Base-by-base conservation (phyloP, 2,113 vertebrate species). In the Coryphaenoides rupestris region DNA sequence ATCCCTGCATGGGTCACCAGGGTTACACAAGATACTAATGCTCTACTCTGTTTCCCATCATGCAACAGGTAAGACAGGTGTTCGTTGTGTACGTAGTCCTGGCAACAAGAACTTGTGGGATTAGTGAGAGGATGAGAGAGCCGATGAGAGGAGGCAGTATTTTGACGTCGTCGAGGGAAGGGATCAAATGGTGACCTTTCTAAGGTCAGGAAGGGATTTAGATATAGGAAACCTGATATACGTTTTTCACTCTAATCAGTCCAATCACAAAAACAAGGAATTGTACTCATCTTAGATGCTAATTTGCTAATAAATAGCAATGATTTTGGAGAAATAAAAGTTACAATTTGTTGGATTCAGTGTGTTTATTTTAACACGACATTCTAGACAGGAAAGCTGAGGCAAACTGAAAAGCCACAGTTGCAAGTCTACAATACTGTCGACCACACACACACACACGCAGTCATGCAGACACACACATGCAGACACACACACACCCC, bases 291-390 rank as follows among this genome's bases (percentile, higher is more conserved):
- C 10, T 33, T 2, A 33, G 28, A n/a, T n/a, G n/a, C n/a, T n/a
- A n/a, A n/a, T n/a, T n/a, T n/a, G n/a, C n/a, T n/a, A n/a, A n/a
- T n/a, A n/a, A n/a, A 24, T 65, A 65, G 21, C 1, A 19, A 10
- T 28, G 15, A n/a, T 52, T 52, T 52, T 21, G 21, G 19, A 55
- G n/a, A 52, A 55, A 12, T n/a, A 21, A 21, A 55, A 23, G 21
- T 21, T 4, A 15, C 21, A 22, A 23, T 21, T 21, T 55, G 19
- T 21, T 21, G 4, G 21, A 23, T 52, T 40, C 55, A 66, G 5
- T 53, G 60, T 24, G 21, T 74, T 76, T 74, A 63, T 75, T 78
- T 79, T 63, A 74, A 55, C 64, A 58, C 65, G 63, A 52, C 73
- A 73, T 23, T 65, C 50, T 78, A 75, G 78, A 66, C 66, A 75